These are phyloP conservation scores for Cylas formicarius DNA, from an alignment of 1,140 invertebrate species.

Conservation along the genomic window DNA sequence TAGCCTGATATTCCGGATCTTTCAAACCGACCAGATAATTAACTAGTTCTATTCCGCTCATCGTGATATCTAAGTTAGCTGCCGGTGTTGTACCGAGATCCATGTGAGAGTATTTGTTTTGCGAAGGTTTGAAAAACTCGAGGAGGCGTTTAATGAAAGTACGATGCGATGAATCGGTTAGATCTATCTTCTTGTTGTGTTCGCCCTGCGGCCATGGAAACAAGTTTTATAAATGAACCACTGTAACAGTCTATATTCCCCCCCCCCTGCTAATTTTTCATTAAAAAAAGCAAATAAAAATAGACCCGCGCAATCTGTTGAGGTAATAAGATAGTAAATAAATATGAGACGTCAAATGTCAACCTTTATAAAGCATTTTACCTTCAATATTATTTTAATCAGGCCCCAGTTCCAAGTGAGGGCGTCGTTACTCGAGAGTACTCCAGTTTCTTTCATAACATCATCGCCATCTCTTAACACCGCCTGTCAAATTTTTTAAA, in stretches of 20 bases:
- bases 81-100: conserved; percentile 47
- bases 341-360: no score
- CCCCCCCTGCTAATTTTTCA: conserved; percentile 1
- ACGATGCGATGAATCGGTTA: conserved; percentile 68
- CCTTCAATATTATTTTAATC: conserved; percentile 70
- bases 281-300: conserved; percentile 1
- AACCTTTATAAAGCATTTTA: conserved; percentile 38
- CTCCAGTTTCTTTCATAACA: conserved; percentile 64
- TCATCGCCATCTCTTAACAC: conserved; percentile 55
- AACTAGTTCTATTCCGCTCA: conserved; percentile 68
- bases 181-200: conserved; percentile 42
- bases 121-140: conserved; percentile 81
- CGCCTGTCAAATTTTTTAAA: conserved; percentile 36
- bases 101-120: conserved; percentile 75
- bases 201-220: conserved; percentile 31
- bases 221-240: no score
- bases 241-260: no score
- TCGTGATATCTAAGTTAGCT: conserved; percentile 53
- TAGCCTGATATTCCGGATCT: conserved; percentile 41
- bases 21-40: conserved; percentile 64
- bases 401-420: conserved; percentile 80
- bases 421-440: conserved; percentile 63
- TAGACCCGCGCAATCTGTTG: background rate
- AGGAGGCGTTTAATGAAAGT: conserved; percentile 76
- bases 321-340: background rate